These are phyloP conservation scores for Philaenus spumarius DNA, from an alignment of 1,140 invertebrate genomes.

Conservation along the genomic window DNA sequence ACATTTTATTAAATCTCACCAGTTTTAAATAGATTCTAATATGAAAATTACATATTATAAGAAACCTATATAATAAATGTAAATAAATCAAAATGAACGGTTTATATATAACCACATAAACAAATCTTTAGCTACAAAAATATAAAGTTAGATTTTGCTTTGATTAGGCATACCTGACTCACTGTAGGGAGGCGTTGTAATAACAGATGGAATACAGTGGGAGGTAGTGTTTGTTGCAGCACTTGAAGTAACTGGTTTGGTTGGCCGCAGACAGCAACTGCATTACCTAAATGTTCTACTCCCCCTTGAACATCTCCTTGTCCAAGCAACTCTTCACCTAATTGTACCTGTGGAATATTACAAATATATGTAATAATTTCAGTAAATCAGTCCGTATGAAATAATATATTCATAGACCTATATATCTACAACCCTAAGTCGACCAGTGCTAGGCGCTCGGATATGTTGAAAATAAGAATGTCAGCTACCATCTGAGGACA, in stretches of 20 bases:
- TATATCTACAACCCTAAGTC: not conserved
- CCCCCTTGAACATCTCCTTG: constrained; percentile 81
- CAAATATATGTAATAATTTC: constrained; percentile 11
- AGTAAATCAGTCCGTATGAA: constrained; percentile 1
- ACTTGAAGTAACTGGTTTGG: constrained; percentile 86
- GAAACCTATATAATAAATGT: too few relatives aligned
- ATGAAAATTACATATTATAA: too few relatives aligned
- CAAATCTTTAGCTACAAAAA: too few relatives aligned
- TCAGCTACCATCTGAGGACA: too few relatives aligned
- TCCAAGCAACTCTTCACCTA: constrained; percentile 85
- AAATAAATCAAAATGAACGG: too few relatives aligned
- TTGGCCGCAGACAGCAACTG: constrained; percentile 93
- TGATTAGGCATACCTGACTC: constrained; percentile 49
- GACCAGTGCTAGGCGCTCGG: not conserved
- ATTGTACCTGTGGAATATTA: constrained; percentile 56
- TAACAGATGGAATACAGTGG: constrained; percentile 82
- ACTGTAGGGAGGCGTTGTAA: constrained; percentile 70
- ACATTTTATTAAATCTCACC: too few relatives aligned
- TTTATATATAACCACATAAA: too few relatives aligned
- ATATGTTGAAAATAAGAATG: not conserved
- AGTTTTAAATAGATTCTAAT: too few relatives aligned
- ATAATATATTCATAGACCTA: not conserved
- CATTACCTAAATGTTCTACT: constrained; percentile 90
- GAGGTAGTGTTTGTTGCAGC: constrained; percentile 89
- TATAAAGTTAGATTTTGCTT: too few relatives aligned